Conservation (phyloP, 2,797 vertebrate species). For the Tragopan temminckii region DNA sequence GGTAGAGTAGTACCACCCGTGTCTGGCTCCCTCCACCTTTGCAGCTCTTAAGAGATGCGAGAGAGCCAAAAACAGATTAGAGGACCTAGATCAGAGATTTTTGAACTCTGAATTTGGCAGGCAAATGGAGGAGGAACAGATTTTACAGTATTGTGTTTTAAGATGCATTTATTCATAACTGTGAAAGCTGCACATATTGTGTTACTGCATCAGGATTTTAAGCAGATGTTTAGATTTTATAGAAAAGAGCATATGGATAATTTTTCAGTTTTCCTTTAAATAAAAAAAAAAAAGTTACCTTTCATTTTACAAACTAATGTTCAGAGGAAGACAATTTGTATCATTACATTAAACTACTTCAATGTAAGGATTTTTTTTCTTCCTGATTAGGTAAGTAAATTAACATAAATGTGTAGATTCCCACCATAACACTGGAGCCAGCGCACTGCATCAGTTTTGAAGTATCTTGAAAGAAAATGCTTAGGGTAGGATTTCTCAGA, state of each 20-base stretch:
- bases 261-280: background rate
- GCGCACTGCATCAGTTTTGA: background rate
- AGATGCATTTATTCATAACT: constrained; percentile 50
- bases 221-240: constrained; percentile 60
- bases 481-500: background rate
- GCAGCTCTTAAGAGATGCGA: background rate
- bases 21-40: background rate
- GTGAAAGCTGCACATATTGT: constrained; percentile 33
- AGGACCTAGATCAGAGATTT: constrained; percentile 34
- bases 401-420: background rate
- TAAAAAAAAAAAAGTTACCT: background rate
- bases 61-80: constrained; percentile 40
- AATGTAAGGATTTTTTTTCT: background rate
- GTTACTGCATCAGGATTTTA: constrained; percentile 36
- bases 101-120: constrained; percentile 54
- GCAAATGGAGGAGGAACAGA: background rate
- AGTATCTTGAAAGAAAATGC: background rate
- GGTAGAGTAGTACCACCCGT: background rate
- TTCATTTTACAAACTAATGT: background rate
- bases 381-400: background rate
- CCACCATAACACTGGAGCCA: background rate
- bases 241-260: background rate
- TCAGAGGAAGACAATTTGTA: background rate
- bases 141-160: constrained; percentile 51
- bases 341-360: background rate